A percentile compares a stretch with the other conserved stretches of the same genome.
These are phyloP conservation scores for Ophion costatus DNA, from an alignment of 2,888 invertebrate species.

Conservation along the genomic window DNA sequence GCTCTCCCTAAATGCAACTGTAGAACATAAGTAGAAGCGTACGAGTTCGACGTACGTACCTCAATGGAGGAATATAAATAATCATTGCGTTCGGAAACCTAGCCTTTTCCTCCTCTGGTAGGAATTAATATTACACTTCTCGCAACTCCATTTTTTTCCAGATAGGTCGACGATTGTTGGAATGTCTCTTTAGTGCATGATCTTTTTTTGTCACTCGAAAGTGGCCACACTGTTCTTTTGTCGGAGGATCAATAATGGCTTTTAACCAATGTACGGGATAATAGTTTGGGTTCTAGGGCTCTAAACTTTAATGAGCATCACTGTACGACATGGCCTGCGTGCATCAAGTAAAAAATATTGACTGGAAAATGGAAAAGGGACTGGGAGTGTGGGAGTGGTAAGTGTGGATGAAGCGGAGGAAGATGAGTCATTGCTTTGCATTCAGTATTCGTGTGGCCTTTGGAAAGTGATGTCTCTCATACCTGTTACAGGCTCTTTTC, in stretches of 20 bases:
- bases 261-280: not conserved
- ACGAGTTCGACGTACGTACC: not conserved
- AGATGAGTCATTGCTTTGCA: conserved; percentile 10
- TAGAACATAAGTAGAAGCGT: not conserved
- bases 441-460: not conserved
- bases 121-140: not conserved
- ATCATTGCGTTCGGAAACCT: not conserved
- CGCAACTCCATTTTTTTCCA: not conserved
- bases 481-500: not conserved
- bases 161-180: not conserved
- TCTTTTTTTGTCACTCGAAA: not conserved
- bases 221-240: conserved; percentile 1
- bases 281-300: not conserved
- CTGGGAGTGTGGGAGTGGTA: not conserved
- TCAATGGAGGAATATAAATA: not conserved
- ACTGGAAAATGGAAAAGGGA: not conserved
- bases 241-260: not conserved
- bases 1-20: conserved; percentile 25
- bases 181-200: conserved; percentile 1
- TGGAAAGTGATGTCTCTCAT: conserved; percentile 1
- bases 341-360: not conserved
- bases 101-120: not conserved
- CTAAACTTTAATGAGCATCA: conserved; percentile 5
- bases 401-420: not conserved
- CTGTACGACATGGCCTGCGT: not conserved